Percentiles rank a stretch among this genome's conserved stretches.
These are phyloP conservation scores for Lethenteron camtschaticum DNA, from an alignment of 2,113 vertebrate species.

Conservation along the genomic window DNA sequence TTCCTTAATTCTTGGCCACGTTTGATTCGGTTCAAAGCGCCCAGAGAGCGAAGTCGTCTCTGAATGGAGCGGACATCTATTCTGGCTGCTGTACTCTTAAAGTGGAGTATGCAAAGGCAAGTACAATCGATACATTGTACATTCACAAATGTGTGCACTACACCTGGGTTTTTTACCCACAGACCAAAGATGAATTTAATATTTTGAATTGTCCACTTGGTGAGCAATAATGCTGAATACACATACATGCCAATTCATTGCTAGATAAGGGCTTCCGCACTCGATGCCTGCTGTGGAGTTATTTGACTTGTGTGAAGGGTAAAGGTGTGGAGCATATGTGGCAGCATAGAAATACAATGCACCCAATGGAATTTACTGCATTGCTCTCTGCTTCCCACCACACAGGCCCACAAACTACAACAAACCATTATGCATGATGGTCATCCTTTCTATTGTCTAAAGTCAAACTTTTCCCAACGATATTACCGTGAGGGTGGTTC, in stretches of 20 bases:
- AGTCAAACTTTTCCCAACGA: too few relatives aligned
- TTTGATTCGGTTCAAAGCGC: conserved; percentile 10
- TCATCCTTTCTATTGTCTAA: too few relatives aligned
- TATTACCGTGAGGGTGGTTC: too few relatives aligned
- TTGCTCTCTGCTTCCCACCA: too few relatives aligned
- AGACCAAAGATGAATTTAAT: not conserved
- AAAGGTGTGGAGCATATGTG: too few relatives aligned
- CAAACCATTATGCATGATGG: too few relatives aligned
- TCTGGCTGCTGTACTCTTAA: conserved; percentile 10
- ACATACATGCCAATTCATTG: not conserved
- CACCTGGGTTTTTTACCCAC: not conserved
- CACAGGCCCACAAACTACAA: too few relatives aligned
- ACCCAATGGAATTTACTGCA: too few relatives aligned
- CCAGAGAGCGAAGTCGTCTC: conserved; percentile 9
- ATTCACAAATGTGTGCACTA: not conserved
- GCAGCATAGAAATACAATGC: too few relatives aligned
- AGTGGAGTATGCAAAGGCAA: conserved; percentile 10
- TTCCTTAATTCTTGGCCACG: conserved; percentile 3
- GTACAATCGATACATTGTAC: not conserved
- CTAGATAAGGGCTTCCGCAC: not conserved
- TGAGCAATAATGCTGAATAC: not conserved
- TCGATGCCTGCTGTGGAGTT: not conserved
- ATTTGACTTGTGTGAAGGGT: not conserved
- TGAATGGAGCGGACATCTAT: conserved; percentile 10
- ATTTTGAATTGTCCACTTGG: not conserved